These are phyloP conservation scores for Drosophila bifasciata DNA, from an alignment of 1,140 invertebrate species.

Conservation along the genomic window DNA sequence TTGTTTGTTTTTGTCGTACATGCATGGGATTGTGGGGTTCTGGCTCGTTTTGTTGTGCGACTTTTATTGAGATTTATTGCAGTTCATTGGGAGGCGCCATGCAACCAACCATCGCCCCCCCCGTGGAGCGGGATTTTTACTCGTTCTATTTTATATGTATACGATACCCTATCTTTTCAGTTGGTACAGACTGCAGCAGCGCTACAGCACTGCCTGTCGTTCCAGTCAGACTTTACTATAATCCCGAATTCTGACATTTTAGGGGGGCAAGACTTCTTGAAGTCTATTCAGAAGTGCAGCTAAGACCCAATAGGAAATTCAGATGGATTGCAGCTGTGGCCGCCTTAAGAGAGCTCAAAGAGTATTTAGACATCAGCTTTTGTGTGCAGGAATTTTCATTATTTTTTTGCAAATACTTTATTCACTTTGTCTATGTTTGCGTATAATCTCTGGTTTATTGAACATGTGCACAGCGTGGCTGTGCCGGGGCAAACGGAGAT, in stretches of 20 bases:
- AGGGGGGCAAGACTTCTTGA: too few species aligned
- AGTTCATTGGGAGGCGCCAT: conserved; percentile 57
- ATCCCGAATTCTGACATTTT: too few species aligned
- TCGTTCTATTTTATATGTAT: conserved; percentile 3
- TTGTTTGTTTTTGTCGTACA: conserved; percentile 63
- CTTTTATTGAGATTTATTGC: conserved; percentile 80
- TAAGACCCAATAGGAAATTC: too few species aligned
- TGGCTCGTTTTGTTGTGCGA: conserved; percentile 46
- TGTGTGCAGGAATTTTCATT: neutral
- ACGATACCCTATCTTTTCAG: conserved; percentile 23
- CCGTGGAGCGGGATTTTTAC: conserved; percentile 26
- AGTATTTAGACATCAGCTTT: conserved; percentile 26
- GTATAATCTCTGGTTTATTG: conserved; percentile 52
- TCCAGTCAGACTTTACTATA: too few species aligned
- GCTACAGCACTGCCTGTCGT: too few species aligned
- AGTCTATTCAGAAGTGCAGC: too few species aligned
- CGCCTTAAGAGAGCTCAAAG: conserved; percentile 11
- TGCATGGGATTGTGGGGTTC: conserved; percentile 40
- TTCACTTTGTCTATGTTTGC: conserved; percentile 57
- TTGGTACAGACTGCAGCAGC: conserved; percentile 10
- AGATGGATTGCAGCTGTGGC: too few species aligned
- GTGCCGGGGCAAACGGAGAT: conserved; percentile 30
- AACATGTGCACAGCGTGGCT: conserved; percentile 48
- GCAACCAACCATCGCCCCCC: conserved; percentile 37
- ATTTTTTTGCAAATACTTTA: conserved; percentile 47